Evolutionary conservation across 2,113 vertebrate genomes (phyloP).

Genomic region (Bungarus multicinctus): DNA sequence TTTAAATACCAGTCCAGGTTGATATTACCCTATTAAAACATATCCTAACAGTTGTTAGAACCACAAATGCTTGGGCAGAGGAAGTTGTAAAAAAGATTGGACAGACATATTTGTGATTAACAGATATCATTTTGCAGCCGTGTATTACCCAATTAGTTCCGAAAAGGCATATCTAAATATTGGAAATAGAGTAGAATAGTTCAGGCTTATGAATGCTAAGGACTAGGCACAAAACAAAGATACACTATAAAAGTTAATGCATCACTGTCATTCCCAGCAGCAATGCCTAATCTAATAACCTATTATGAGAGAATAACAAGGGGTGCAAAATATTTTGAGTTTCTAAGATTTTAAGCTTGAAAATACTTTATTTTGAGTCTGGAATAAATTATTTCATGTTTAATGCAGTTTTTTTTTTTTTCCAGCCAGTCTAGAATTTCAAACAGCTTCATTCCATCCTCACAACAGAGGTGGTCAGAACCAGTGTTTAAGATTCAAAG

Average conservation of each 20-base stretch:
- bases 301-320: background rate
- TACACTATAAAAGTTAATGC: background rate
- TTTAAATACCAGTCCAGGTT: constrained; percentile 64
- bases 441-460: background rate
- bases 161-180: constrained; percentile 21
- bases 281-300: background rate
- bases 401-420: background rate
- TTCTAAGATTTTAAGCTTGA: background rate
- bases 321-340: background rate
- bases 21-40: constrained; percentile 58
- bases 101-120: constrained; percentile 51
- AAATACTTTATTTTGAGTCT: background rate
- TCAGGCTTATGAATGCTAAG: background rate
- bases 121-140: constrained; percentile 55
- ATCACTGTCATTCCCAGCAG: background rate
- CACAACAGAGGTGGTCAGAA: background rate
- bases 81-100: constrained; percentile 30
- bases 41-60: constrained; percentile 56
- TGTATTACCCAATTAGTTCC: constrained; percentile 33
- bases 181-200: background rate
- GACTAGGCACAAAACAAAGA: background rate
- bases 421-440: background rate
- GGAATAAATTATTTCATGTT: background rate
- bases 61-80: constrained; percentile 12
- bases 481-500: background rate